Conservation (phyloP, 2,797 vertebrate genomes). For the Scolopax rusticola region DNA sequence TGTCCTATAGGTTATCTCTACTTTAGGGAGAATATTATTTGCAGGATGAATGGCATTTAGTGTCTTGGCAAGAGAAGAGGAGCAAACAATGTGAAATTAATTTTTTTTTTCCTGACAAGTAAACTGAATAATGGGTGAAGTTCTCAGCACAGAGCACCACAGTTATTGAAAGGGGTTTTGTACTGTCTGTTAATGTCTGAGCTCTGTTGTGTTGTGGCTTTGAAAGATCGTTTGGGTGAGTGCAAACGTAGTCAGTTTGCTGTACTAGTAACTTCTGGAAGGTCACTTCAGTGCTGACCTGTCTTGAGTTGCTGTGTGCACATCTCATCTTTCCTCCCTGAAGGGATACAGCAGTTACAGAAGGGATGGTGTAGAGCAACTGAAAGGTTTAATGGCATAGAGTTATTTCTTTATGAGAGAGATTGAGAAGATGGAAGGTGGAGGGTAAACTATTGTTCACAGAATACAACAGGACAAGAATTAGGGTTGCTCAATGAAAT, state of each 20-base stretch:
- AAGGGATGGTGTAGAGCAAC: neutral
- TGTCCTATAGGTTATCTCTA: neutral
- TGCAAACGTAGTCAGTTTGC: neutral
- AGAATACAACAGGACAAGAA: neutral
- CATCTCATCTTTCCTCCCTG: neutral
- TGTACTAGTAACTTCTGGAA: neutral
- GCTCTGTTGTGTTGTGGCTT: neutral
- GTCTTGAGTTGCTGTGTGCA: neutral
- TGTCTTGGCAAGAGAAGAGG: neutral
- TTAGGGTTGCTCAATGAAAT: neutral
- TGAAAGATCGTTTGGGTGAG: neutral
- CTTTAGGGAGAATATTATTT: neutral
- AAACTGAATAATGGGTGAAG: neutral
- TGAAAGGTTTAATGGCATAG: neutral
- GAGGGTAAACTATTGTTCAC: neutral
- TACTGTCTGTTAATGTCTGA: neutral
- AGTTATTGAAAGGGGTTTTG: fast-evolving
- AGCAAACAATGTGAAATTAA: neutral
- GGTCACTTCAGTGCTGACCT: neutral
- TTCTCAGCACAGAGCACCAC: neutral
- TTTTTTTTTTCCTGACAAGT: neutral
- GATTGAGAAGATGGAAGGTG: neutral
- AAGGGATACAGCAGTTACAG: neutral
- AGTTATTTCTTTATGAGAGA: neutral
- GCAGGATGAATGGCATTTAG: neutral